These are phyloP conservation scores for Lutraria lutraria DNA, from an alignment of 2,888 invertebrate species.

Conservation along the genomic window DNA sequence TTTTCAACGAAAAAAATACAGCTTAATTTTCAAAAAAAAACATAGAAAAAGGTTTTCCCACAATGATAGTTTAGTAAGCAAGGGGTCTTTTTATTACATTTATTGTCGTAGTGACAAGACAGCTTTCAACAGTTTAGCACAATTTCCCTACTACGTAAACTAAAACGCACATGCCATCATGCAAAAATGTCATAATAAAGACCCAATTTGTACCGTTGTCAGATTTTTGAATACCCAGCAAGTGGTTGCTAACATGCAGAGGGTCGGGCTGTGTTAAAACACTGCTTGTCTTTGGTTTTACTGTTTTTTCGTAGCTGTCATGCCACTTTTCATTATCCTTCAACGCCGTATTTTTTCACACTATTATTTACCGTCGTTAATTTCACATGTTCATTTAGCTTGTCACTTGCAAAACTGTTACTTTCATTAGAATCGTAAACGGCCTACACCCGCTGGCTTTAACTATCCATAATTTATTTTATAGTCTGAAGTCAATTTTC, in stretches of 20 bases:
- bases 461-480: constrained; percentile 69
- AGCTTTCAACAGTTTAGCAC: background rate
- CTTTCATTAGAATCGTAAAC: constrained; percentile 69
- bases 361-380: constrained; percentile 65
- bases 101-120: background rate
- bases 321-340: constrained; percentile 52
- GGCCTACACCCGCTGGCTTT: constrained; percentile 61
- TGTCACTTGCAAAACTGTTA: constrained; percentile 71
- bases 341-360: constrained; percentile 55
- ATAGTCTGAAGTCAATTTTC: constrained; percentile 65
- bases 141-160: background rate
- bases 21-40: background rate
- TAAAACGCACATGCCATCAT: background rate
- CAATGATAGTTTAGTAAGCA: background rate
- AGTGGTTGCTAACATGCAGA: constrained; percentile 10
- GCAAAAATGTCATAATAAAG: constrained; percentile 20
- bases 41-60: background rate
- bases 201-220: constrained; percentile 7
- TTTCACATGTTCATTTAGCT: constrained; percentile 71
- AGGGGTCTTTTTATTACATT: background rate
- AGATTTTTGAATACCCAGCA: background rate
- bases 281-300: constrained; percentile 9
- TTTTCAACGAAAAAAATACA: background rate
- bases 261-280: background rate
- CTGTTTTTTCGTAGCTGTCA: constrained; percentile 38